Base-by-base conservation (phyloP, 2,888 invertebrate genomes). In the Polymixis flavicincta region DNA sequence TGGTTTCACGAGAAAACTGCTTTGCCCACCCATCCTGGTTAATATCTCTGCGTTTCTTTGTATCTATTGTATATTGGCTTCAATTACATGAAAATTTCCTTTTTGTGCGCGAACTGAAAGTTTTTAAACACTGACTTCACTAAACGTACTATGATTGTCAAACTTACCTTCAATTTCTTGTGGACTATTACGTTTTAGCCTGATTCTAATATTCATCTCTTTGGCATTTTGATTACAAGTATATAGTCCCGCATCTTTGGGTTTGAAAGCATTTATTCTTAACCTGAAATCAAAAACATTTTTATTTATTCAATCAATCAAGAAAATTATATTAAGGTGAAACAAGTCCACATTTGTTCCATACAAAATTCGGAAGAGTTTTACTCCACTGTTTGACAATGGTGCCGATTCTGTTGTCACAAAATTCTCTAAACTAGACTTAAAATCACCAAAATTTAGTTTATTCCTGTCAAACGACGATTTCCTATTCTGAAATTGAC, bases 241-340 rank as follows among this genome's bases (percentile, higher is more conserved):
- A 85, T 97, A 97, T 19, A 93, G 86, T 2, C 97, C 97, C 8
- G 94, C 94, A 83, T 97, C 97, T 87, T 92, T 94, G 6, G 92
- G 87, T 78, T 94, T 93, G 68, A 97, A 95, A n/a, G 92, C 91
- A 85, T 93, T 95, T 90, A 97, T 96, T 88, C 94, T 92, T 86
- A 96, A 89, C 95, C 96, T 96, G 91, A 48, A 79, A 79, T 19
- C 92, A 92, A 67, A 68, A 57, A 57, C 2, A 7, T 32, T 54
- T 32, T 32, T 7, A 37, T 32, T 9, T 22, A 52, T 25, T 45
- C 5, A 8, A 19, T 55, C 17, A 25, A 22, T 11, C 32, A 59
- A 22, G 22, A 59, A 32, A 22, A 22, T 50, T 28, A 45, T 70
- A 22, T 25, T 14, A 66, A n/a, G n/a, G n/a, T n/a, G n/a, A n/a